A percentile compares a stretch with the other conserved stretches of the same genome.
phyloP scores from a whole-genome alignment of 2,888 invertebrate genomes.

The Pocota personata region DNA sequence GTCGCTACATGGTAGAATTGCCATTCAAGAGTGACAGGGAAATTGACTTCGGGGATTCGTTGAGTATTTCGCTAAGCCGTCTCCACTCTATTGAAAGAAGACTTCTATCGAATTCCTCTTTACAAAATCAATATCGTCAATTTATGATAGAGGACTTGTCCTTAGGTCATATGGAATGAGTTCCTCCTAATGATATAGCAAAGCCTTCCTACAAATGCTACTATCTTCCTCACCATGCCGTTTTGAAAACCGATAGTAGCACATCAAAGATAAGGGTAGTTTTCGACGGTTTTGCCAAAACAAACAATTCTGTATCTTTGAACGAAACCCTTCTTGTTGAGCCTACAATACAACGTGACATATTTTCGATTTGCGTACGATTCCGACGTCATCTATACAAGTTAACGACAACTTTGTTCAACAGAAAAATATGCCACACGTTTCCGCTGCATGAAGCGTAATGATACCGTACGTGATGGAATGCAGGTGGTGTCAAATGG shows the following conservation, averaged over 20 bases:
- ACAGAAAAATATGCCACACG: too few species aligned
- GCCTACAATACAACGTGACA: slow-evolving; percentile 37
- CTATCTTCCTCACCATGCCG: slow-evolving; percentile 32
- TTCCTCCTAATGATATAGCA: background rate
- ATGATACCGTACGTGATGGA: too few species aligned
- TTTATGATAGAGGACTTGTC: background rate
- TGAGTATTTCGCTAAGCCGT: background rate
- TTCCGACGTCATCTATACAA: slow-evolving; percentile 40
- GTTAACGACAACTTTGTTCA: too few species aligned
- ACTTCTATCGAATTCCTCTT: too few species aligned
- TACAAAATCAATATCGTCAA: too few species aligned
- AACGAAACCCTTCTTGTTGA: slow-evolving; percentile 51
- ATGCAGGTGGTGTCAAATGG: too few species aligned
- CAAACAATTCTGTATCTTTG: background rate
- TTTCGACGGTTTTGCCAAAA: slow-evolving; percentile 28
- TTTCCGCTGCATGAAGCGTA: too few species aligned
- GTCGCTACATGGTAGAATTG: too few species aligned
- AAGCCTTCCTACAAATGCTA: background rate
- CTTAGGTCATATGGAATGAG: background rate
- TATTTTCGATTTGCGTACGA: slow-evolving; percentile 27
- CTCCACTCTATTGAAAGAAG: too few species aligned
- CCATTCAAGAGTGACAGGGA: too few species aligned
- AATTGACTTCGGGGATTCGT: background rate
- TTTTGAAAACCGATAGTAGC: slow-evolving; percentile 38
- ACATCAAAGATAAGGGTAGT: slow-evolving; percentile 44